Conservation (phyloP, 2,888 invertebrate genomes). For the Ennomos fuscantarius region DNA sequence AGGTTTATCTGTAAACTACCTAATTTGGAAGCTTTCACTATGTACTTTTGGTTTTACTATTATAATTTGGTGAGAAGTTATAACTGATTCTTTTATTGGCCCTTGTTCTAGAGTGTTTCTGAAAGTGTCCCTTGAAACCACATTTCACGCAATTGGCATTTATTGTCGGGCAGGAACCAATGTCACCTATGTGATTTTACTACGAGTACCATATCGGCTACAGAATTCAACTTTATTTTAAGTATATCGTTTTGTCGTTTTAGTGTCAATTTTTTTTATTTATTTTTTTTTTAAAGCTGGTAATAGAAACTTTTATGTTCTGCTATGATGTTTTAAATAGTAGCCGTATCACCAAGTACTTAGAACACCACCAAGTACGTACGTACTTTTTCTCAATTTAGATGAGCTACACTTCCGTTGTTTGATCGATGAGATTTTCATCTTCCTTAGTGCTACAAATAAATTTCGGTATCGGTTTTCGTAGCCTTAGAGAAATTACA, state of each 20-base stretch:
- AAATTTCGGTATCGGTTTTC: no score
- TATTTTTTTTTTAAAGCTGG: not conserved
- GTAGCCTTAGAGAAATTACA: conserved; percentile 1
- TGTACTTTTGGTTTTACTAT: no score
- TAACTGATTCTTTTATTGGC: conserved; percentile 17
- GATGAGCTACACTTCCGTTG: not conserved
- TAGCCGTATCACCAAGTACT: conserved; percentile 15
- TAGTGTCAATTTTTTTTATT: no score
- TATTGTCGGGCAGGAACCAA: conserved; percentile 8
- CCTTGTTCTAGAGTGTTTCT: conserved; percentile 22
- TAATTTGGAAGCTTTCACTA: no score
- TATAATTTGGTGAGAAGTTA: no score
- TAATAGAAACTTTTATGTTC: conserved; percentile 4
- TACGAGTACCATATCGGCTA: conserved; percentile 9
- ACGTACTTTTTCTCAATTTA: conserved; percentile 28
- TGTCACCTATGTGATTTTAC: conserved; percentile 7
- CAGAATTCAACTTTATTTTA: not conserved
- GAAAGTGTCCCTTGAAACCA: conserved; percentile 25
- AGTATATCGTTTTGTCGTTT: not conserved
- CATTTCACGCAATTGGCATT: not conserved
- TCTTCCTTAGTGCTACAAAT: no score
- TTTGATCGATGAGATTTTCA: conserved; percentile 23
- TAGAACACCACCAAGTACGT: no score
- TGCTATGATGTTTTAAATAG: conserved; percentile 31
- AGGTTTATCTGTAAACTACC: not conserved